A percentile compares a stretch with the other conserved stretches of the same genome.
These are phyloP conservation scores for Oreochromis grahami DNA, from an alignment of 2,797 vertebrate species.

Conservation along the genomic window DNA sequence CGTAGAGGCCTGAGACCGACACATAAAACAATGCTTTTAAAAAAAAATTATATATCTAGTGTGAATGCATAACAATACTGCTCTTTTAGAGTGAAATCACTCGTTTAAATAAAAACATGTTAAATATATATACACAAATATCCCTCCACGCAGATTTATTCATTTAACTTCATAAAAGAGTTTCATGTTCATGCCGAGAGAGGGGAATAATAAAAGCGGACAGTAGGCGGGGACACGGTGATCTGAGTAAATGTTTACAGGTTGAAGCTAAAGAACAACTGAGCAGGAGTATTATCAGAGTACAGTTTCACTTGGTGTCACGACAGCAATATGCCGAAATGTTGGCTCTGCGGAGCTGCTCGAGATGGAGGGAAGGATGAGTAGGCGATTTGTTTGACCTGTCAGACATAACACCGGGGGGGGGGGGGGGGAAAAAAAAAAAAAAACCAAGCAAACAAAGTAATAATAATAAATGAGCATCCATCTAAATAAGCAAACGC, in stretches of 20 bases:
- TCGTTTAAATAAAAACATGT: background rate
- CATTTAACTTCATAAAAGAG: background rate
- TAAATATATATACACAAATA: background rate
- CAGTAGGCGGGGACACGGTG: background rate
- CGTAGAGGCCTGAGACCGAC: background rate
- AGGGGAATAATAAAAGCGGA: background rate
- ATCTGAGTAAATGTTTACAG: background rate
- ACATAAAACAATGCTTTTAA: background rate
- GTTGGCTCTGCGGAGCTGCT: background rate
- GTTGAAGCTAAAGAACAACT: background rate
- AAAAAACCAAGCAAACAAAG: background rate
- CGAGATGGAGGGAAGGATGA: background rate
- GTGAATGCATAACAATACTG: background rate
- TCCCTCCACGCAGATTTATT: background rate
- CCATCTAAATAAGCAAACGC: background rate
- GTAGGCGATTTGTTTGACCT: constrained; percentile 7
- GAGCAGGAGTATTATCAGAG: background rate
- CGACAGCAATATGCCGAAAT: background rate
- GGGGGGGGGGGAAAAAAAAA: too few species aligned
- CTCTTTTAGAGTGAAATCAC: background rate
- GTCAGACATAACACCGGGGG: background rate
- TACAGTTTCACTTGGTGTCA: background rate
- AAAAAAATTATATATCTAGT: background rate
- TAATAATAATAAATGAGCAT: background rate
- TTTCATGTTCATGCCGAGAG: background rate